phyloP scores from a whole-genome alignment of 2,888 invertebrate species.

The Smittia aterrima region DNA sequence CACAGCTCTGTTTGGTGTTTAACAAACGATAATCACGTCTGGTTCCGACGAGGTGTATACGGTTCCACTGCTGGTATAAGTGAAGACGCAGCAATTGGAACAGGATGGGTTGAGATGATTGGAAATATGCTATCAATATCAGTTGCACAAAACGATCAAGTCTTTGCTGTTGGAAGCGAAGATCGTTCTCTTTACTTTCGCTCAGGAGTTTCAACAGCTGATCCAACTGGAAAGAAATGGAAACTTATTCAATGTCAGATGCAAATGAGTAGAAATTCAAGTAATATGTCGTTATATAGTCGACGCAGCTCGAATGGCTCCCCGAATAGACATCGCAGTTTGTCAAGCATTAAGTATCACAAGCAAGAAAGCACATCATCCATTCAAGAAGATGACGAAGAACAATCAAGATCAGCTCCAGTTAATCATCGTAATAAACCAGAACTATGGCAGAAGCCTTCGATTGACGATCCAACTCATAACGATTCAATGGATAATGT shows the following conservation, averaged over 20 bases:
- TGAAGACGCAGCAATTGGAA: slow-evolving; percentile 75
- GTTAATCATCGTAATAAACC: slow-evolving; percentile 64
- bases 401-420: slow-evolving; percentile 71
- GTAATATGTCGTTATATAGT: slow-evolving; percentile 70
- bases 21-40: slow-evolving; percentile 77
- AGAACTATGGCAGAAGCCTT: slow-evolving; percentile 52
- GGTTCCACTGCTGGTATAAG: slow-evolving; percentile 68
- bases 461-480: slow-evolving; percentile 48
- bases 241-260: slow-evolving; percentile 73
- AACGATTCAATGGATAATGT: slow-evolving; percentile 45
- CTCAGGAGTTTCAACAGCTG: slow-evolving; percentile 69
- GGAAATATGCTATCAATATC: slow-evolving; percentile 79
- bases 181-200: slow-evolving; percentile 80
- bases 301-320: slow-evolving; percentile 53
- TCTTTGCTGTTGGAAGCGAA: slow-evolving; percentile 79
- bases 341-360: slow-evolving; percentile 57
- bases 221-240: slow-evolving; percentile 87
- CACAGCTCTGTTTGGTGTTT: slow-evolving; percentile 73
- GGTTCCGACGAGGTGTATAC: slow-evolving; percentile 78
- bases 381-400: slow-evolving; percentile 57
- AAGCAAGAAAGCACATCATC: slow-evolving; percentile 51
- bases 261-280: slow-evolving; percentile 79
- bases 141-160: slow-evolving; percentile 85
- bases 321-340: slow-evolving; percentile 68
- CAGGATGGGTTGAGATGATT: slow-evolving; percentile 87